These are phyloP conservation scores for Raja brachyura DNA, from an alignment of 2,113 vertebrate species.

Conservation along the genomic window DNA sequence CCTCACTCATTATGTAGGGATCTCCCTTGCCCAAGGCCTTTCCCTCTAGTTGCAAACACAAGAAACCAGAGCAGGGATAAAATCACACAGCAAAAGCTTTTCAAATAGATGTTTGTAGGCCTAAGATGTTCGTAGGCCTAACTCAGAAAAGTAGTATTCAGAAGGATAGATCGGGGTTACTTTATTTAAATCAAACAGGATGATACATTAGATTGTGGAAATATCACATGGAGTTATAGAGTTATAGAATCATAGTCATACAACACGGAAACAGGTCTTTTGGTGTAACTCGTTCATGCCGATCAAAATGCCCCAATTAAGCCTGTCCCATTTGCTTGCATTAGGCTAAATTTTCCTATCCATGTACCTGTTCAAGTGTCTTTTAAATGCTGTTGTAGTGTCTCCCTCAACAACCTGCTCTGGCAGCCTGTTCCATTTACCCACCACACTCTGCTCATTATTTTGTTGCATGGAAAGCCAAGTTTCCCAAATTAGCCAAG, in stretches of 20 bases:
- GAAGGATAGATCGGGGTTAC: background rate
- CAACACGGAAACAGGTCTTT: too few species aligned
- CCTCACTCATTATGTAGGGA: background rate
- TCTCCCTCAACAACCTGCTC: too few species aligned
- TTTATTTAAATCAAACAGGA: background rate
- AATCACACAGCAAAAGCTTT: background rate
- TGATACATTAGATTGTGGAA: background rate
- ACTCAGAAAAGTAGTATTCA: background rate
- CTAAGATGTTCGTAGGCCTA: too few species aligned
- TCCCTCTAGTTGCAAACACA: background rate
- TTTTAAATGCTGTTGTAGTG: too few species aligned
- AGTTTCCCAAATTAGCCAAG: background rate
- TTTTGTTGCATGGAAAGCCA: background rate
- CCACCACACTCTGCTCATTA: background rate
- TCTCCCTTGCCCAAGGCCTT: background rate
- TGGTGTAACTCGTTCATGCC: too few species aligned
- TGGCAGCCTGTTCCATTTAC: too few species aligned
- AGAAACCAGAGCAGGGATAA: background rate
- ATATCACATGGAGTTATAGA: background rate
- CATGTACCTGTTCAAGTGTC: too few species aligned
- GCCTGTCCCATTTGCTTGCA: too few species aligned
- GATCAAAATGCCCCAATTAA: too few species aligned
- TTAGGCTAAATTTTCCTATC: too few species aligned
- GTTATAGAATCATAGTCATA: too few species aligned
- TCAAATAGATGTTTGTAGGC: background rate